Percentiles rank a stretch among this genome's conserved stretches.
phyloP scores from a whole-genome alignment of 92 coral and sea anemone genomes.

The Phenganax marumi region DNA sequence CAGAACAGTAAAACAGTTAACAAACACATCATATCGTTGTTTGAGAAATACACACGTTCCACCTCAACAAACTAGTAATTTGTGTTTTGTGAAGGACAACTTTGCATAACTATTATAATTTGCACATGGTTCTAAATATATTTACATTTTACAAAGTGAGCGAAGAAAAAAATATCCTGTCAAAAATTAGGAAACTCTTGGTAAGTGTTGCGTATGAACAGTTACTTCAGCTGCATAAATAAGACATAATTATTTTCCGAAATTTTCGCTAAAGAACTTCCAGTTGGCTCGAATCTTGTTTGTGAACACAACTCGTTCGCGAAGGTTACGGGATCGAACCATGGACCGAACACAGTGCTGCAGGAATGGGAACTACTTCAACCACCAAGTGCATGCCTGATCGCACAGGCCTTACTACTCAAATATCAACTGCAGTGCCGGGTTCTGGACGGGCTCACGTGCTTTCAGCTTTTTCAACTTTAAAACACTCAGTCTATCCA shows the following conservation, averaged over 20 bases:
- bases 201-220: too few relatives aligned
- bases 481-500: conserved; percentile 26
- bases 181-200: too few relatives aligned
- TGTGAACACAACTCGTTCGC: too few relatives aligned
- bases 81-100: background rate
- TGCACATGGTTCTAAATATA: background rate
- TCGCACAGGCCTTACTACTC: background rate
- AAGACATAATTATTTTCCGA: too few relatives aligned
- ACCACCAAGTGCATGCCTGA: background rate
- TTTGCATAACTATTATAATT: background rate
- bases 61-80: background rate
- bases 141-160: background rate
- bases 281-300: too few relatives aligned
- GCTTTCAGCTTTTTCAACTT: background rate
- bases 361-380: background rate
- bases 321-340: too few relatives aligned
- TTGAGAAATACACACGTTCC: background rate
- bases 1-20: background rate
- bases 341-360: too few relatives aligned
- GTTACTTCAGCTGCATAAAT: too few relatives aligned
- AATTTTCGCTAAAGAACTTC: too few relatives aligned
- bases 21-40: background rate
- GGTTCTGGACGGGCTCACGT: background rate
- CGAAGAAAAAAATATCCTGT: background rate
- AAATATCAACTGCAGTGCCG: background rate